Conservation (phyloP, 2,113 vertebrate species). For the Percina caprodes region DNA sequence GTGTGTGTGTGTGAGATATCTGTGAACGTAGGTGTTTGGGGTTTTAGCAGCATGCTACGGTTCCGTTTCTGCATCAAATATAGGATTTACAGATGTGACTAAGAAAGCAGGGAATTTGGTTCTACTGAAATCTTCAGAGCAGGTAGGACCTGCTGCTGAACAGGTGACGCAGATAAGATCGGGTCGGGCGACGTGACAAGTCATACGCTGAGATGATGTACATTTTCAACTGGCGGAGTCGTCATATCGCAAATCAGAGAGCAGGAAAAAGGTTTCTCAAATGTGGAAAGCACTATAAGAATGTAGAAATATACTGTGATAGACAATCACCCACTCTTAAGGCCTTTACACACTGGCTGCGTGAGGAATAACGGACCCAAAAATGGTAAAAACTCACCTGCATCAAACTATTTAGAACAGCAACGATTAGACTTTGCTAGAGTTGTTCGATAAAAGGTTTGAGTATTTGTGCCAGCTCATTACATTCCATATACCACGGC, state of each 20-base stretch:
- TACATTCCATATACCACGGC: too few species aligned
- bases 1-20: slow-evolving; percentile 14
- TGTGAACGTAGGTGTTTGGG: slow-evolving; percentile 23
- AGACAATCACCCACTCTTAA: too few species aligned
- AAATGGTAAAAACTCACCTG: too few species aligned
- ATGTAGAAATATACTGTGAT: neutral
- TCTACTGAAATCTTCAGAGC: neutral
- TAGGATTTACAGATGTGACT: neutral
- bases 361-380: too few species aligned
- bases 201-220: neutral
- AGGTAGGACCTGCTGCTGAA: neutral
- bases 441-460: too few species aligned
- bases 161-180: neutral
- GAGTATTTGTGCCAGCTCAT: too few species aligned
- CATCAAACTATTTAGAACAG: too few species aligned
- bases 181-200: neutral
- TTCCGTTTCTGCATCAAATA: slow-evolving; percentile 26
- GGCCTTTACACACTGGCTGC: too few species aligned
- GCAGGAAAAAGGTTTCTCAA: neutral
- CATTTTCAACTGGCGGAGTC: neutral
- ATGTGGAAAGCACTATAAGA: neutral
- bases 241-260: neutral
- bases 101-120: neutral
- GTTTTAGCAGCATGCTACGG: slow-evolving; percentile 47
- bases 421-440: too few species aligned